Evolutionary conservation across 2,797 vertebrate genomes (phyloP), one percentile per base, ranked within the genome.

Genomic region (Xenopus petersii): DNA sequence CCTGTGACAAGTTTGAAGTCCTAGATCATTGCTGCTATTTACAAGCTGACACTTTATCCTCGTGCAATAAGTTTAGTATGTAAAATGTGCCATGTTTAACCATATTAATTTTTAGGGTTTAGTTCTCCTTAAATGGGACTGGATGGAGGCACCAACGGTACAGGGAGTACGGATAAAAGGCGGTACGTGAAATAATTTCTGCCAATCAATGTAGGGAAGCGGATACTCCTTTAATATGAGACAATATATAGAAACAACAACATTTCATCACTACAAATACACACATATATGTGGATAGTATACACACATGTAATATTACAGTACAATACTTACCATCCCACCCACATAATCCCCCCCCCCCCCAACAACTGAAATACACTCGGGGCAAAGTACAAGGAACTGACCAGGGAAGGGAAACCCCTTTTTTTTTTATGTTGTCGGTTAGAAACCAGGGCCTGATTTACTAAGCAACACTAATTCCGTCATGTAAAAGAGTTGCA

Each of bases 181-280:
- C 0, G 10, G 10, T 51, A 13, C 16, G 55, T 16, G 16, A 13
- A 13, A 56, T 9, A 1, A 56, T 9, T n/a, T 1, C n/a, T 17
- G n/a, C n/a, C n/a, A 17, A 16, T 56, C 16, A 56, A 13, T 56
- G 58, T 24, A 60, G 24, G 21, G 54, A 56, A 60, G 1, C 58
- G 1, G 21, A 60, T 60, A 9, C 17, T 56, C 16, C n/a, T 56
- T 60, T 60, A 24, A 60, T 60, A 60, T 60, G 26, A 51, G 26
- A 15, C 55, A 61, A 36, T 9, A 30, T 21, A 33, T 64, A 30
- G 42, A 68, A 30, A 30, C 26, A 69, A 51, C 21, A 66, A 10
- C 55, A 65, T 58, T n/a, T 67, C 11, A 64, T 26, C 11, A 51
- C 48, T 55, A 78, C 75, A 73, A 36, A 79, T 67, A 73, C 54